Conservation (phyloP, 2,113 vertebrate genomes). For the Varanus salvator region DNA sequence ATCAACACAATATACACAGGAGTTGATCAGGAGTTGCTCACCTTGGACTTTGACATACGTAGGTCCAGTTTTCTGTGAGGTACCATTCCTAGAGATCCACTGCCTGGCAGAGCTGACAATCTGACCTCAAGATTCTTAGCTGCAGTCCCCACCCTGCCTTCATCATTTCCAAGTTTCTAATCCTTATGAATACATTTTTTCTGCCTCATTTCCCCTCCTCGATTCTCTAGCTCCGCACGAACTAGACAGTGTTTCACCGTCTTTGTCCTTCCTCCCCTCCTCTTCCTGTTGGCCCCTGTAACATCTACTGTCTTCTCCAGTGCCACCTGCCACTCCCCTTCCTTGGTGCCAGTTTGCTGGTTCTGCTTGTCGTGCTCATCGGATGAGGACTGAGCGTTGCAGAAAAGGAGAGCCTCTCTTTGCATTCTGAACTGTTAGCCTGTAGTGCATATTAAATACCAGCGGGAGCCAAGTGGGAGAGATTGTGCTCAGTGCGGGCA, state of each 20-base stretch:
- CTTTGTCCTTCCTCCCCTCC: not conserved
- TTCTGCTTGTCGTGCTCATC: too few species aligned
- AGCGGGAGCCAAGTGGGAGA: rapidly evolving
- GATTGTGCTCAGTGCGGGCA: too few species aligned
- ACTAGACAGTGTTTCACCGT: not conserved
- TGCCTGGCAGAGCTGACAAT: not conserved
- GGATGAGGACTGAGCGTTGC: not conserved
- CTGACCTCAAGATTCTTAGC: too few species aligned
- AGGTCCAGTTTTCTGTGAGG: not conserved
- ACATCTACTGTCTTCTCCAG: too few species aligned
- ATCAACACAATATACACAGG: too few species aligned
- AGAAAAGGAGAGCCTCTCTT: not conserved
- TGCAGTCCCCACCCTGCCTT: not conserved
- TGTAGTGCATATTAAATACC: not conserved
- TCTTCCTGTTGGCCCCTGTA: not conserved
- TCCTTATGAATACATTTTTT: not conserved
- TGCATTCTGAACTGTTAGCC: not conserved
- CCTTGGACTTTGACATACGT: too few species aligned
- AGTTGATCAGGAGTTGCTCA: too few species aligned
- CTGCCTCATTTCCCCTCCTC: not conserved
- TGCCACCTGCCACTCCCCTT: not conserved
- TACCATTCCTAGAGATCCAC: not conserved
- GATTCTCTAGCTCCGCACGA: not conserved
- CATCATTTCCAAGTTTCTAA: not conserved
- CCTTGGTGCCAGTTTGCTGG: too few species aligned